Base-by-base conservation (phyloP, 2,113 vertebrate species). In the Gila orcuttii region DNA sequence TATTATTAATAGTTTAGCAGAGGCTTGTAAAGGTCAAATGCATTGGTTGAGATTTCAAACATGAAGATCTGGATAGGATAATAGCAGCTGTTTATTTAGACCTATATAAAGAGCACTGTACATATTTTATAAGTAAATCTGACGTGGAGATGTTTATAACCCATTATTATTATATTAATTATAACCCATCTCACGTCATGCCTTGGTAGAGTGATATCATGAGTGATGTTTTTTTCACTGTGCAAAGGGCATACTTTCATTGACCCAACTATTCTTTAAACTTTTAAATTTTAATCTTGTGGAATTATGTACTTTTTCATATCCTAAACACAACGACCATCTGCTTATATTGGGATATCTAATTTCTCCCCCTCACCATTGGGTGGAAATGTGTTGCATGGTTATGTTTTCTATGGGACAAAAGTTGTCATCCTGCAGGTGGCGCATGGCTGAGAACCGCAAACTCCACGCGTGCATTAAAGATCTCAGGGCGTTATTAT, bases 1-100 rank as follows among this genome's bases (percentile, higher is more conserved):
- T 83, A 79, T 87, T 83, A 83, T 83, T 87, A 69, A 87, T 83
- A 59, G 74, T 76, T 71, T 12, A n/a, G 21, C 47, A 60, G 33
- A 60, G 57, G 42, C 50, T 42, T 33, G n/a, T 57, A 77, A 86
- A 83, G 86, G 81, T 87, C 73, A 87, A 59, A 57, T 25, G 74
- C 76, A 59, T 79, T 78, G 12, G 42, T 75, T 75, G 71, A 28
- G n/a, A 75, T 75, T 57, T 78, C 50, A 78, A 55, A 78, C 50
- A 52, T 57, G 28, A 78, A 57, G 17, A 78, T 55, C 75, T 57
- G 50, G 50, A 15, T 31, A 31, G 9, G 19, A 33, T 25, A 25
- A 75, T 6, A 74, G 21, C 36, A 75, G 42, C 42, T 47, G 42
- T 47, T 74, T 13, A 6, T 25, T 45, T 3, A 74, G 28, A 28